Percentiles rank a stretch among this genome's conserved stretches.
These are phyloP conservation scores for Oreochromis niloticus DNA, from an alignment of 2,113 vertebrate species.

Conservation along the genomic window DNA sequence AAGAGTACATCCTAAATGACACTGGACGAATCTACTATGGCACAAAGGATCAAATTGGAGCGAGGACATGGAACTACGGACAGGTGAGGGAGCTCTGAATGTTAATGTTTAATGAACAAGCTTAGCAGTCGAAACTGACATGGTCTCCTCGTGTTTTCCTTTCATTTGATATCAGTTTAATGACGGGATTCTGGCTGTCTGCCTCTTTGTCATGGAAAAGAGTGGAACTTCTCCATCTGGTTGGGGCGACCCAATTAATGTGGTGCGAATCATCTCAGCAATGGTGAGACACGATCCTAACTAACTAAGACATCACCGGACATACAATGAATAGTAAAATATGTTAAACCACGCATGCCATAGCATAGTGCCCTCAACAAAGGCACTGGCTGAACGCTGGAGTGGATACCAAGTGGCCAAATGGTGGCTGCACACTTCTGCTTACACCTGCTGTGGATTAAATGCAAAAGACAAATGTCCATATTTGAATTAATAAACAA, in stretches of 20 bases:
- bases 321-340: background rate
- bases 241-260: conserved; percentile 78
- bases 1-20: conserved; percentile 86
- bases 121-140: background rate
- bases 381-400: background rate
- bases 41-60: conserved; percentile 83
- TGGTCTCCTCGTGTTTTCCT: background rate
- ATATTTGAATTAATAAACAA: fast-evolving
- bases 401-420: background rate
- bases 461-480: background rate
- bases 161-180: conserved; percentile 72
- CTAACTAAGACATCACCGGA: background rate
- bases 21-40: conserved; percentile 85
- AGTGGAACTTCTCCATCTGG: conserved; percentile 73
- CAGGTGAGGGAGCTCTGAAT: conserved; percentile 68
- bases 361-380: background rate
- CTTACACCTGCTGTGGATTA: background rate
- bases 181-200: conserved; percentile 76
- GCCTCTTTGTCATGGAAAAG: conserved; percentile 80
- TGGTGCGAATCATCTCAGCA: conserved; percentile 82
- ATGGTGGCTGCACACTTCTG: background rate
- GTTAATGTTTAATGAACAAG: background rate
- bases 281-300: conserved; percentile 71
- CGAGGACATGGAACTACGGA: conserved; percentile 84
- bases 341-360: fast-evolving